Conservation (phyloP, 2,888 invertebrate species). For the Mythimna ferrago region DNA sequence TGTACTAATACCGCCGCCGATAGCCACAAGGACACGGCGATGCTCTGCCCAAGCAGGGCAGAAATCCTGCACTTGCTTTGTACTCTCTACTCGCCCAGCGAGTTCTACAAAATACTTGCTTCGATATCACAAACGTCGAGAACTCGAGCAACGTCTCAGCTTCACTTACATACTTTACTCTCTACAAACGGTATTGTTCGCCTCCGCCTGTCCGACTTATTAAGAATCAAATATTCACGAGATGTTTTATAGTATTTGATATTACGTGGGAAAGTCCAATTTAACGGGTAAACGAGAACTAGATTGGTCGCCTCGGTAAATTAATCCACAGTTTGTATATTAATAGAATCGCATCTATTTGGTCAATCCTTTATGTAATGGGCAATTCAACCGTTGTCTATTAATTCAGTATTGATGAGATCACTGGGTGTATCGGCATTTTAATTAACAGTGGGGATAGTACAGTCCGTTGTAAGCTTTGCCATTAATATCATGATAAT, state of each 20-base stretch:
- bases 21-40: too few relatives aligned
- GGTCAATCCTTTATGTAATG: slow-evolving; percentile 9
- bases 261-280: slow-evolving; percentile 28
- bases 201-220: slow-evolving; percentile 28
- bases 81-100: slow-evolving; percentile 5
- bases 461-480: background rate
- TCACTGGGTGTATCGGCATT: slow-evolving; percentile 2
- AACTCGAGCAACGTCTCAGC: slow-evolving; percentile 21
- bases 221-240: slow-evolving; percentile 47
- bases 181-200: slow-evolving; percentile 23
- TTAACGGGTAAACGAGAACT: slow-evolving; percentile 36
- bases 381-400: slow-evolving; percentile 6
- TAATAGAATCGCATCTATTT: slow-evolving; percentile 25
- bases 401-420: slow-evolving; percentile 13
- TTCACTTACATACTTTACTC: slow-evolving; percentile 34
- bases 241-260: slow-evolving; percentile 36
- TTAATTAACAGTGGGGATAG: slow-evolving; percentile 6
- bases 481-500: background rate
- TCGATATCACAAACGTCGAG: slow-evolving; percentile 32
- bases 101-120: slow-evolving; percentile 46
- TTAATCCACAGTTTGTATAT: slow-evolving; percentile 34
- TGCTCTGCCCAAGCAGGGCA: too few relatives aligned
- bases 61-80: slow-evolving; percentile 27
- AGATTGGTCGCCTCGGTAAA: slow-evolving; percentile 28
- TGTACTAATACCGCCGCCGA: too few relatives aligned